phyloP scores from a whole-genome alignment of 2,888 invertebrate species.

The Aleiodes testaceus region DNA sequence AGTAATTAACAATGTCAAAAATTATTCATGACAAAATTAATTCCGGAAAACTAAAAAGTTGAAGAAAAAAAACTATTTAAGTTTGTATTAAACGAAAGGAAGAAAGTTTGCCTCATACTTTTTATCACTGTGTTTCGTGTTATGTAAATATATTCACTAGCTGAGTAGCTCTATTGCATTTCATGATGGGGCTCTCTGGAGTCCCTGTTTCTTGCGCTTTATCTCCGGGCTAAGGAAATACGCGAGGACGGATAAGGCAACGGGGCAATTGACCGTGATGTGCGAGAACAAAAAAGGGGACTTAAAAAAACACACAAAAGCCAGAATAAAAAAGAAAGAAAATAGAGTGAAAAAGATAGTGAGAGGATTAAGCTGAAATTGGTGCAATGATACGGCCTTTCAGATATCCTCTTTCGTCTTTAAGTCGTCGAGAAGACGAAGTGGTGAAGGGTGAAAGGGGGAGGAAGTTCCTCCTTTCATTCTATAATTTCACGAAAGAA shows the following conservation, averaged over 20 bases:
- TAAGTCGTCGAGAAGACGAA: background rate
- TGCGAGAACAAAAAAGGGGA: conserved; percentile 36
- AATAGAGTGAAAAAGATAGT: conserved; percentile 29
- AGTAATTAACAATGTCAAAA: too few relatives aligned
- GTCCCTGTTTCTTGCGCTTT: background rate
- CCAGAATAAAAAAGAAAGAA: conserved; percentile 34
- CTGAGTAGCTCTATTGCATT: conserved; percentile 22
- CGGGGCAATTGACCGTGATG: conserved; percentile 40
- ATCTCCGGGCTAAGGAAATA: conserved; percentile 42
- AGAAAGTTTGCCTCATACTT: background rate
- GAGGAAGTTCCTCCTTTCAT: too few relatives aligned
- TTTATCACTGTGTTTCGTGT: conserved; percentile 36
- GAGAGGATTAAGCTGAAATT: conserved; percentile 10
- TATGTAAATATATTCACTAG: conserved; percentile 54
- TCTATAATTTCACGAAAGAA: too few relatives aligned
- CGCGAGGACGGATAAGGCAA: conserved; percentile 42
- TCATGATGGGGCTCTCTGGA: background rate
- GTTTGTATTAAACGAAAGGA: background rate
- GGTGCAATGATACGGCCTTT: background rate
- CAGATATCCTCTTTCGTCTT: conserved; percentile 21
- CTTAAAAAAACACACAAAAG: conserved; percentile 39
- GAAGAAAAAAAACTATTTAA: background rate
- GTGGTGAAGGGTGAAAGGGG: background rate
- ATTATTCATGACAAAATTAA: too few relatives aligned
- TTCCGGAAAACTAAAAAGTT: too few relatives aligned